Conservation (phyloP, 2,797 vertebrate genomes). For the Meriones psammophilus region DNA sequence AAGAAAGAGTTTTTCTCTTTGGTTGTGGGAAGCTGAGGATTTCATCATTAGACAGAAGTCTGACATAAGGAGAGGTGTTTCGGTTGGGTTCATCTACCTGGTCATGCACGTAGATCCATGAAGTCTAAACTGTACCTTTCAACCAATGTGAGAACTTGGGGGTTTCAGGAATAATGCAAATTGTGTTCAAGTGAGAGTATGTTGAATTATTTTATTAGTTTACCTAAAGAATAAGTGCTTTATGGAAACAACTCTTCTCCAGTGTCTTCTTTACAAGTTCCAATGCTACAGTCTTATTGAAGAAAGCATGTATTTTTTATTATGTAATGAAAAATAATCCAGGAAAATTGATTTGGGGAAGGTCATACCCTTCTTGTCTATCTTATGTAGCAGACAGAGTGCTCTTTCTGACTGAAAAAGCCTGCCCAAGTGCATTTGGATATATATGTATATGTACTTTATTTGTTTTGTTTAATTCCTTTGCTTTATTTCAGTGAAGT, state of each 20-base stretch:
- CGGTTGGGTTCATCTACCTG: not conserved
- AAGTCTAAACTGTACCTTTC: not conserved
- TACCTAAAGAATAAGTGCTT: not conserved
- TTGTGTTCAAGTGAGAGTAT: not conserved
- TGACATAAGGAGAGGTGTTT: not conserved
- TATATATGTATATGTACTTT: not conserved
- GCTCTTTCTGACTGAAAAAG: not conserved
- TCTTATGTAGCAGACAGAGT: not conserved
- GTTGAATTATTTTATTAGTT: not conserved
- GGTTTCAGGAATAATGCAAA: not conserved
- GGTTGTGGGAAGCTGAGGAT: not conserved
- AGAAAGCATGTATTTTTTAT: not conserved
- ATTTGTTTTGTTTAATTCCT: not conserved
- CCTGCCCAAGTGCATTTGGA: not conserved
- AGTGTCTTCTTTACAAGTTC: not conserved
- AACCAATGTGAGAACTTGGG: not conserved
- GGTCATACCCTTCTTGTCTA: not conserved
- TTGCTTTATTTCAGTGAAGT: constrained; percentile 16
- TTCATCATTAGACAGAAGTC: not conserved
- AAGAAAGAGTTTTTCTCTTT: not conserved
- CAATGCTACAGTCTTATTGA: not conserved
- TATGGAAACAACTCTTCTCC: not conserved
- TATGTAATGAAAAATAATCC: not conserved
- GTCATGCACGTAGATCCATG: not conserved
- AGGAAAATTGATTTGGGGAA: not conserved